Percentiles rank a stretch among this genome's conserved stretches.
phyloP scores from a whole-genome alignment of 2,797 vertebrate genomes.

The Euphonia xanthogaster region DNA sequence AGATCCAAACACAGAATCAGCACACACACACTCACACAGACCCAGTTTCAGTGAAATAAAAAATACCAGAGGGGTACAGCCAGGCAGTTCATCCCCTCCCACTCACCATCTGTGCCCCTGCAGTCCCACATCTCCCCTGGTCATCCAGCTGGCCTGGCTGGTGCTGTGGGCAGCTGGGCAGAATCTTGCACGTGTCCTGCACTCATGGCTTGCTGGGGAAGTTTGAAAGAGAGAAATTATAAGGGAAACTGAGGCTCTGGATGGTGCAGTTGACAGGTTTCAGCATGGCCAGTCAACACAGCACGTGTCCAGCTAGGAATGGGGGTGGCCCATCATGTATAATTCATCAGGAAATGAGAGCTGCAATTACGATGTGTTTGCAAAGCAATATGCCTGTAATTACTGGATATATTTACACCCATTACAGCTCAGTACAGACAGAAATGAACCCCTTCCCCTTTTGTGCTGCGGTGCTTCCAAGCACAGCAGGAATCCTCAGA shows the following conservation, averaged over 20 bases:
- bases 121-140: rapidly evolving
- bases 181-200: rapidly evolving
- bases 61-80: background rate
- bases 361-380: background rate
- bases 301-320: background rate
- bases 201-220: rapidly evolving
- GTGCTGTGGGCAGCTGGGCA: background rate
- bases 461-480: background rate
- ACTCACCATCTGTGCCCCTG: background rate
- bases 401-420: background rate
- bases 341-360: background rate
- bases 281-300: background rate
- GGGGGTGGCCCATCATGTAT: rapidly evolving
- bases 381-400: background rate
- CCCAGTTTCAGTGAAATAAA: background rate
- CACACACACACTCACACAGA: background rate
- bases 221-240: background rate
- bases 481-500: rapidly evolving
- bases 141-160: background rate
- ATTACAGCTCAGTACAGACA: background rate
- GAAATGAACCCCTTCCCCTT: background rate
- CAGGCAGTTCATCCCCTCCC: background rate
- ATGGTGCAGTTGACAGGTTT: background rate
- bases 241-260: background rate
- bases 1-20: background rate